Conservation (phyloP, 2,113 vertebrate genomes). For the Larimichthys crocea region DNA sequence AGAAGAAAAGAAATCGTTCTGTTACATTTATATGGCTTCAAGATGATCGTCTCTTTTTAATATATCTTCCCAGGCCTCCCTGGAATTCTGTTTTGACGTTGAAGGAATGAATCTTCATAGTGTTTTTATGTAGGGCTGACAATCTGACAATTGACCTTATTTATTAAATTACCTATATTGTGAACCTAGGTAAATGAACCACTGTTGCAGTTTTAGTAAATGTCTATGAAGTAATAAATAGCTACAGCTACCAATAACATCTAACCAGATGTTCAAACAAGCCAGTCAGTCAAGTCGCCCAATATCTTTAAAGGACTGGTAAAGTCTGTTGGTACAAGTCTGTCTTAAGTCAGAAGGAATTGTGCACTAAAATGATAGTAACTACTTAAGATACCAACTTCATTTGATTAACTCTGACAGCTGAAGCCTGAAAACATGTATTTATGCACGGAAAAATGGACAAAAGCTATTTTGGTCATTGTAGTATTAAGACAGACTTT, state of each 20-base stretch:
- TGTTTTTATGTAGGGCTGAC: neutral
- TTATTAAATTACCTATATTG: neutral
- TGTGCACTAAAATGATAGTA: neutral
- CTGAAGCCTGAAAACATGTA: neutral
- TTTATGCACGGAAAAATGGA: neutral
- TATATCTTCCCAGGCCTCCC: neutral
- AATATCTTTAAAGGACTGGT: neutral
- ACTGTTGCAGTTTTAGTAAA: neutral
- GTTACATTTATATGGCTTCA: slow-evolving; percentile 11
- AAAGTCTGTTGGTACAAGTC: neutral
- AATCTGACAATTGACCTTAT: neutral
- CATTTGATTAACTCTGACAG: neutral
- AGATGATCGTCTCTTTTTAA: slow-evolving; percentile 5
- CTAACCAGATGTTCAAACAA: neutral
- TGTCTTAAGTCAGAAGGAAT: neutral
- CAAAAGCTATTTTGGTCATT: neutral
- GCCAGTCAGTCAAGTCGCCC: neutral
- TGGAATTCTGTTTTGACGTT: neutral
- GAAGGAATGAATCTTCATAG: neutral
- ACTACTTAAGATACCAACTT: neutral
- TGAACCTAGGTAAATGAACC: neutral
- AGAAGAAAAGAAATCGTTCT: slow-evolving; percentile 8
- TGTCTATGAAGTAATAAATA: neutral
- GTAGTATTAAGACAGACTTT: neutral
- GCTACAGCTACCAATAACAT: neutral